A percentile compares a stretch with the other conserved stretches of the same genome.
Conservation (phyloP, 1,140 invertebrate species). For the Paracyclopina nana region DNA sequence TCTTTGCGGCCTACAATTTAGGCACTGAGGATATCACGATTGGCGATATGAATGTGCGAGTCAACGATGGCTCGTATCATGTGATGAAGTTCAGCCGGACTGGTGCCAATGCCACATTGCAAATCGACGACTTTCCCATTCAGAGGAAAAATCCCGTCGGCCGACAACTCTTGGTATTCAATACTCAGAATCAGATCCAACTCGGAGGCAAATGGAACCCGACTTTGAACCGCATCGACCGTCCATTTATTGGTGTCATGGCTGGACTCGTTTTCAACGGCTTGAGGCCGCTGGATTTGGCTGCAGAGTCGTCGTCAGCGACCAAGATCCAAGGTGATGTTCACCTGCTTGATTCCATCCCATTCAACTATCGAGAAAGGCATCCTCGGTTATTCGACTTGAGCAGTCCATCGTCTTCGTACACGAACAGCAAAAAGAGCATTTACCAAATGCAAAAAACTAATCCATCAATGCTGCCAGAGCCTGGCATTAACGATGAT, state of each 20-base stretch:
- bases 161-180: constrained; percentile 69
- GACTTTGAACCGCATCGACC: constrained; percentile 41
- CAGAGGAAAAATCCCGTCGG: constrained; percentile 59
- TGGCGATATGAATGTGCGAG: constrained; percentile 64
- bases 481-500: constrained; percentile 9
- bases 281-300: constrained; percentile 56
- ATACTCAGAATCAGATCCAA: constrained; percentile 68
- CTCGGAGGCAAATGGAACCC: constrained; percentile 64
- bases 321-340: constrained; percentile 39
- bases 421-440: background rate
- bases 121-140: constrained; percentile 73
- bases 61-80: constrained; percentile 84
- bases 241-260: constrained; percentile 49
- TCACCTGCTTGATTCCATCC: constrained; percentile 24
- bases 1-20: constrained; percentile 82
- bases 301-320: constrained; percentile 51
- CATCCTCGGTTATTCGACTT: background rate
- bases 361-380: constrained; percentile 17
- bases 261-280: constrained; percentile 74
- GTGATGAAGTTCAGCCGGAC: constrained; percentile 68
- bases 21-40: constrained; percentile 73
- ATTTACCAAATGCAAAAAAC: constrained; percentile 11
- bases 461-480: constrained; percentile 1
- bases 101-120: constrained; percentile 70
- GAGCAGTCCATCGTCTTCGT: no score